A percentile compares a stretch with the other conserved stretches of the same genome.
These are phyloP conservation scores for Prunella himalayana DNA, from an alignment of 2,113 vertebrate species.

Conservation along the genomic window DNA sequence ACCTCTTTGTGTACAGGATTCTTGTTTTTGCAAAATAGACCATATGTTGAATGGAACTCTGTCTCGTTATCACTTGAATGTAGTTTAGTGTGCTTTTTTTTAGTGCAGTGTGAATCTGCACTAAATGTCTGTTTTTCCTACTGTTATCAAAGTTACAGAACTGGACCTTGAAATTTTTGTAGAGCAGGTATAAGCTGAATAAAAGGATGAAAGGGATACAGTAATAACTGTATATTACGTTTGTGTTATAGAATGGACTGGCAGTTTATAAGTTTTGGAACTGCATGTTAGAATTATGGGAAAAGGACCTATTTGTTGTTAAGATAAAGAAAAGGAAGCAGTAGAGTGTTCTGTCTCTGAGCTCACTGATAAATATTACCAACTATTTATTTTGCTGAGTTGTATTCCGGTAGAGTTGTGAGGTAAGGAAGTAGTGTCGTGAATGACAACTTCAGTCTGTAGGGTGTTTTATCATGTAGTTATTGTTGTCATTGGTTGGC, in stretches of 20 bases:
- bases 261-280: neutral
- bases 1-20: neutral
- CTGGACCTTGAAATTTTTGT: neutral
- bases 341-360: neutral
- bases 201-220: neutral
- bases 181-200: neutral
- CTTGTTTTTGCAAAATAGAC: neutral
- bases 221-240: neutral
- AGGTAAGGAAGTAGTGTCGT: neutral
- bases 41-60: neutral
- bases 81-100: neutral
- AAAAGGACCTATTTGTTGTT: constrained; percentile 26
- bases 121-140: neutral
- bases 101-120: neutral
- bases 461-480: neutral
- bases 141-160: neutral
- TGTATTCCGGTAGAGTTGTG: constrained; percentile 20
- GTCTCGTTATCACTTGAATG: neutral
- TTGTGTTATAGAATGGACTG: neutral
- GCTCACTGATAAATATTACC: neutral
- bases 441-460: neutral
- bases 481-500: neutral
- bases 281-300: neutral
- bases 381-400: constrained; percentile 37
- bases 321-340: neutral